Percentiles rank a stretch among this genome's conserved stretches.
These are phyloP conservation scores for Andricus grossulariae DNA, from an alignment of 1,140 invertebrate genomes.

Conservation along the genomic window DNA sequence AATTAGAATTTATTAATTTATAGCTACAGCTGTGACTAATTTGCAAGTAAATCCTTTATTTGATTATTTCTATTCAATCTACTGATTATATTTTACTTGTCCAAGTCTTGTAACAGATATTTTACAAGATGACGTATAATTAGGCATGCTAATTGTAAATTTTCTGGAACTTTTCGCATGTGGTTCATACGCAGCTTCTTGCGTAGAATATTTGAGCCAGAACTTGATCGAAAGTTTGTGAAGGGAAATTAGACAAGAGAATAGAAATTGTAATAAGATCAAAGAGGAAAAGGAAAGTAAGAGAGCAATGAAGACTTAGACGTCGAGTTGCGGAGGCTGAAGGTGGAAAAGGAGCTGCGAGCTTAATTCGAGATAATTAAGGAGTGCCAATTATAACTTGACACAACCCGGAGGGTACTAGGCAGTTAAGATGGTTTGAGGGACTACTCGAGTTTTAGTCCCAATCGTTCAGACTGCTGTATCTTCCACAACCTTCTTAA, in stretches of 20 bases:
- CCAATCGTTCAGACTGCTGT: constrained; percentile 20
- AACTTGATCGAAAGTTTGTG: neutral
- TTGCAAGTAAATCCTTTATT: no score
- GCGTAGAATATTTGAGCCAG: neutral
- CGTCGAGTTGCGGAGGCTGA: constrained; percentile 42
- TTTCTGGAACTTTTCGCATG: no score
- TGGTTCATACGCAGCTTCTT: no score
- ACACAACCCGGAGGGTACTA: constrained; percentile 50
- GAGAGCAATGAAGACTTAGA: constrained; percentile 34
- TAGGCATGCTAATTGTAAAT: no score
- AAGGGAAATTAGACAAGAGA: constrained; percentile 2
- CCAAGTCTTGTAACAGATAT: no score
- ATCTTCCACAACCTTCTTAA: constrained; percentile 4
- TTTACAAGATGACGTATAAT: no score
- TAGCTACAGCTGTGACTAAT: no score
- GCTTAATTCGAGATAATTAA: constrained; percentile 61
- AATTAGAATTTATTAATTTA: no score
- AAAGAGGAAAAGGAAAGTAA: constrained; percentile 1
- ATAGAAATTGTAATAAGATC: constrained; percentile 1
- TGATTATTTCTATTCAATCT: no score
- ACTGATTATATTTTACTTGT: no score
- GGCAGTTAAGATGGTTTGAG: no score
- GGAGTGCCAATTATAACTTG: constrained; percentile 63
- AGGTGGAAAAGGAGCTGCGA: constrained; percentile 28
- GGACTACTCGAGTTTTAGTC: constrained; percentile 24